Evolutionary conservation across 2,888 invertebrate genomes (phyloP).

Genomic region (Bombyx huttoni): DNA sequence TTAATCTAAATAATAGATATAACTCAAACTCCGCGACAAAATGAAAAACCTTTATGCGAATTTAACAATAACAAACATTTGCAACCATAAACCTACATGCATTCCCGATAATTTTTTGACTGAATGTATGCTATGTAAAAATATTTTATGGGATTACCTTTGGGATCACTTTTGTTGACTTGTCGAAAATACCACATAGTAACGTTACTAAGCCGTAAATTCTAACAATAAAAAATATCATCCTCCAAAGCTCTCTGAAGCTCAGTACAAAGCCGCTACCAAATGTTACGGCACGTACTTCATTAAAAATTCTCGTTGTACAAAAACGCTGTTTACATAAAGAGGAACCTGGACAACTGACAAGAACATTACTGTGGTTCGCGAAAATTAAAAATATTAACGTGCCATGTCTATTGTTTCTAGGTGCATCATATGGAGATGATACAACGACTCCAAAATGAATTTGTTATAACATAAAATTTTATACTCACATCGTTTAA

Average conservation of each 20-base stretch:
- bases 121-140: too few relatives aligned
- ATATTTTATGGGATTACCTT: too few relatives aligned
- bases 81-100: too few relatives aligned
- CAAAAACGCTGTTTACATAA: conserved; percentile 1
- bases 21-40: too few relatives aligned
- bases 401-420: background rate
- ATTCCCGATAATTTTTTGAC: too few relatives aligned
- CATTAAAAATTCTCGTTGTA: background rate
- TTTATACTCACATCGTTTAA: too few relatives aligned
- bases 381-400: conserved; percentile 4
- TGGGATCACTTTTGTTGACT: too few relatives aligned
- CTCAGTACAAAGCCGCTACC: background rate
- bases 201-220: background rate
- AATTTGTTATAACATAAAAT: background rate
- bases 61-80: too few relatives aligned
- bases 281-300: background rate
- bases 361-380: conserved; percentile 1
- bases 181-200: too few relatives aligned
- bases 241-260: background rate
- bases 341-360: conserved; percentile 1
- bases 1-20: too few relatives aligned
- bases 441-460: background rate
- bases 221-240: background rate
- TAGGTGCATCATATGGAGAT: background rate
- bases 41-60: too few relatives aligned